Conservation (phyloP, 2,888 invertebrate species). For the Drosophila kambysellisi region DNA sequence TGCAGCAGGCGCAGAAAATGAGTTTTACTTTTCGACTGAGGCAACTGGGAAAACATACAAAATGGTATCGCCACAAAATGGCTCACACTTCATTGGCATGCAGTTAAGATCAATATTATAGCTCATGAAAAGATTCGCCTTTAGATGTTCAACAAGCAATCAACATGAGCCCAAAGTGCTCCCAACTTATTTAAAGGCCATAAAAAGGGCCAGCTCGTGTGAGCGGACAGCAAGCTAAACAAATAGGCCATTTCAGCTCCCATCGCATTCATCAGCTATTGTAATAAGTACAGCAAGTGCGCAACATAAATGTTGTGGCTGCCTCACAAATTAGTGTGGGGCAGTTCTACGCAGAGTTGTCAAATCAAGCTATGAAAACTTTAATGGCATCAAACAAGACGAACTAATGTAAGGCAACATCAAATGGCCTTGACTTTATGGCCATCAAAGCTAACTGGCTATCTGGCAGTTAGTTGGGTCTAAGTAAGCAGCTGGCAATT, state of each 20-base stretch:
- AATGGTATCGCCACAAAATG: background rate
- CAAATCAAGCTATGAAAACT: constrained; percentile 62
- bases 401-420: constrained; percentile 23
- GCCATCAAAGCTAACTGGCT: constrained; percentile 10
- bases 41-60: background rate
- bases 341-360: constrained; percentile 5
- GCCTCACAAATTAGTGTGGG: constrained; percentile 3
- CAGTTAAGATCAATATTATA: constrained; percentile 25
- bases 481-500: constrained; percentile 34
- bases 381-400: constrained; percentile 43
- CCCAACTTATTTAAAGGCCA: constrained; percentile 49
- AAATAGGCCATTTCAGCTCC: constrained; percentile 34
- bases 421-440: constrained; percentile 41
- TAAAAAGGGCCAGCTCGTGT: constrained; percentile 34
- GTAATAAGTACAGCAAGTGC: constrained; percentile 29
- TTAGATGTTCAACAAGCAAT: constrained; percentile 43
- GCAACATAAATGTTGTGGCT: constrained; percentile 29
- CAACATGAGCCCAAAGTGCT: constrained; percentile 23
- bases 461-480: constrained; percentile 4
- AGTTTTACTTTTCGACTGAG: constrained; percentile 35
- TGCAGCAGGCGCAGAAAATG: constrained; percentile 51
- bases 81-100: constrained; percentile 22
- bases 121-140: constrained; percentile 26
- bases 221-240: constrained; percentile 32
- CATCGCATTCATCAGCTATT: constrained; percentile 19